phyloP scores from a whole-genome alignment of 1,140 invertebrate species.

The Cyclargus thomasi region DNA sequence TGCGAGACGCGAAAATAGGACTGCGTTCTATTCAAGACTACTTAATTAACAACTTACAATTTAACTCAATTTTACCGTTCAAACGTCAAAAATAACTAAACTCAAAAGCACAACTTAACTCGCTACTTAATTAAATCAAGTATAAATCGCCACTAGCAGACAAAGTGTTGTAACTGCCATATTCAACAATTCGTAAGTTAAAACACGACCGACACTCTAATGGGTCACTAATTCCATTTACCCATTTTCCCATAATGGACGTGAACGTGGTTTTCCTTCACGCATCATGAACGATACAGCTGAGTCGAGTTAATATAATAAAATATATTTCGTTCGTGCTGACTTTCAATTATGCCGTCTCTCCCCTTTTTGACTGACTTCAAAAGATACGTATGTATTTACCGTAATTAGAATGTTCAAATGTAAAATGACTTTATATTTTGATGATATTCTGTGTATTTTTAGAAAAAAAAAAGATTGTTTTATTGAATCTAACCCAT shows the following conservation, averaged over 20 bases:
- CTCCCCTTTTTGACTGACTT: background rate
- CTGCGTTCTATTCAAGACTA: too few relatives aligned
- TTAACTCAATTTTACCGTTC: too few relatives aligned
- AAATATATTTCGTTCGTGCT: background rate
- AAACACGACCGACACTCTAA: background rate
- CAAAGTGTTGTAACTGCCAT: background rate
- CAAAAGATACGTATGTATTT: background rate
- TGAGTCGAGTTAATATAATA: background rate
- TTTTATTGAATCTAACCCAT: too few relatives aligned
- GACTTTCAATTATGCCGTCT: background rate
- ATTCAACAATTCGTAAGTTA: background rate
- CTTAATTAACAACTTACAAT: too few relatives aligned
- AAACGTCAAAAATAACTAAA: too few relatives aligned
- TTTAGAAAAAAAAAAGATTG: too few relatives aligned
- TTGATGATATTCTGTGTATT: too few relatives aligned
- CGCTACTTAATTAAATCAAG: too few relatives aligned
- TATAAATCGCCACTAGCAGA: background rate
- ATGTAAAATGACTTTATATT: too few relatives aligned
- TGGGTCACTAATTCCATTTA: conserved; percentile 3
- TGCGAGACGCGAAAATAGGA: too few relatives aligned
- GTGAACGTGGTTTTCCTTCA: background rate
- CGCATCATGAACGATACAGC: background rate
- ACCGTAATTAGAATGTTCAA: background rate
- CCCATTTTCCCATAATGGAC: background rate
- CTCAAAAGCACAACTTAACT: too few relatives aligned